Percentiles rank a stretch among this genome's conserved stretches.
Evolutionary conservation across 1,140 invertebrate species (phyloP).

Genomic region (Nymphalis io): DNA sequence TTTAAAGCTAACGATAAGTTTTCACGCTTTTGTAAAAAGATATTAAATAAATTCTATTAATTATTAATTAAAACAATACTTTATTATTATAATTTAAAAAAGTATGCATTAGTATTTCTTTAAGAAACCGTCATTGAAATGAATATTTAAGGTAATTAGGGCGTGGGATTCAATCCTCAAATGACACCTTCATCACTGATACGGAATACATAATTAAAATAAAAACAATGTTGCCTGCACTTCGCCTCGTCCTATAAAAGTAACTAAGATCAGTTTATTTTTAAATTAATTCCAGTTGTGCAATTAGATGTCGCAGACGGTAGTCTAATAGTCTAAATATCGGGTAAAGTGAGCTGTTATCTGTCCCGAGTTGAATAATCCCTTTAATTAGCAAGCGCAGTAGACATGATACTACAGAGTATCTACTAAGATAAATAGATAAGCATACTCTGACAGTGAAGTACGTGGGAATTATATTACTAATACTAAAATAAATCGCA

Average conservation of each 20-base stretch:
- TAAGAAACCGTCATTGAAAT: too few species aligned
- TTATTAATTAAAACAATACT: too few species aligned
- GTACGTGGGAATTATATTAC: neutral
- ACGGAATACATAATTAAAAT: too few species aligned
- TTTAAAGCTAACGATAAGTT: too few species aligned
- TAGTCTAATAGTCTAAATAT: slow-evolving; percentile 35
- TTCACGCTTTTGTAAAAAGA: too few species aligned
- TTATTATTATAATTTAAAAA: too few species aligned
- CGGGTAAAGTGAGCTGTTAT: slow-evolving; percentile 49
- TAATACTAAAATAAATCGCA: too few species aligned
- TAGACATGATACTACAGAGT: slow-evolving; percentile 44
- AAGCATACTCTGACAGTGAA: neutral
- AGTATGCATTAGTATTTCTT: too few species aligned
- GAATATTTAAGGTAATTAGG: too few species aligned
- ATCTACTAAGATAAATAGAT: slow-evolving; percentile 6
- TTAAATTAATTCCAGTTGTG: slow-evolving; percentile 21
- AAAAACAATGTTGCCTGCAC: neutral
- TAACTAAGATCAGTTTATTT: slow-evolving; percentile 18
- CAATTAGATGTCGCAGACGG: slow-evolving; percentile 35
- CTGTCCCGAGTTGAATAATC: slow-evolving; percentile 50
- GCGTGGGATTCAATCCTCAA: too few species aligned
- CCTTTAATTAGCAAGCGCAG: slow-evolving; percentile 62
- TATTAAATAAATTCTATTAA: too few species aligned
- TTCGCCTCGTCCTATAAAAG: neutral
- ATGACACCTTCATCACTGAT: too few species aligned